Base-by-base conservation (phyloP, 2,113 vertebrate genomes). In the cat (Felis catus) region DNA sequence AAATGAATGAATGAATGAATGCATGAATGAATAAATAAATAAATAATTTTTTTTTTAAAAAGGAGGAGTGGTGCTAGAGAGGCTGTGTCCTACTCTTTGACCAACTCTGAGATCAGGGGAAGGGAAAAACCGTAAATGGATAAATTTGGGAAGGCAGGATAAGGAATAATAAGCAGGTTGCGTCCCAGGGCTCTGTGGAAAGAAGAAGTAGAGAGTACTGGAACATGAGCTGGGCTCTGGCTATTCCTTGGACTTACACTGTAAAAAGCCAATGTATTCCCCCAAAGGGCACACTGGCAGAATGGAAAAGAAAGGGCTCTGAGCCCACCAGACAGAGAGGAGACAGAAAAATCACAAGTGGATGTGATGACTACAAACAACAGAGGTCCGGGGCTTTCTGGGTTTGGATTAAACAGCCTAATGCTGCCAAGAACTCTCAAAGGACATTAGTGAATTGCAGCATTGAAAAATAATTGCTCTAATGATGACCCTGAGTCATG, bases 391-490 rank as follows among this genome's bases (percentile, higher is more conserved):
- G 81, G 7, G 4, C 16, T 92, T 93, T 74, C 45, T 63, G 65
- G 48, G 66, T n/a, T 78, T 86, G 39, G 29, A 10, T 36, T 90
- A 63, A 95, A 33, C 36, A 65, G 48, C 4, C 33, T 13, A 68
- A 0, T 31, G 53, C 36, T 88, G 45, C 70, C 9, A 2, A 14
- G 92, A 10, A 13, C 29, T 83, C 68, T 53, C 7, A 45, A n/a
- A 80, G 39, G 63, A 65, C 21, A 18, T 73, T 73, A 48, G n/a
- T 74, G 23, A 95, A 87, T 21, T 73, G 1, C 0, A 71, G 36
- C 31, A 80, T 71, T 94, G 63, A 23, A n/a, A 89, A 95, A 83
- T 36, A 68, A 83, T 68, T 86, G 70, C 48, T 89, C 92, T 91
- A 63, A 68, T 66, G 27, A 95, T 36, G 18, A 89, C 58, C 73